Evolutionary conservation across 2,888 invertebrate genomes (phyloP), one percentile per base, ranked within the genome.

Genomic region (Neoitamus cyanurus): DNA sequence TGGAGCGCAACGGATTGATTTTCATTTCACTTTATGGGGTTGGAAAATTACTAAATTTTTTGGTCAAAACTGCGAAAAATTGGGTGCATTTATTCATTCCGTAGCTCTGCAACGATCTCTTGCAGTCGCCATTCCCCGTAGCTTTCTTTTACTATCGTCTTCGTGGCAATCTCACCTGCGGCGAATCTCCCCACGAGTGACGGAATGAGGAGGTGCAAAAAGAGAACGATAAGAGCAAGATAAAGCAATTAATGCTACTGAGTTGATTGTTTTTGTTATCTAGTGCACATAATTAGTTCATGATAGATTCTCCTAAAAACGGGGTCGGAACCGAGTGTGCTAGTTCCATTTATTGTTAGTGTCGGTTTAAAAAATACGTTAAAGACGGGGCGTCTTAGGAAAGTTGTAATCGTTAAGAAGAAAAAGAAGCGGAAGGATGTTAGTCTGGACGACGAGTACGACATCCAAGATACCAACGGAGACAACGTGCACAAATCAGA

Each of bases 361-460:
- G 25, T 25, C 28, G 34, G 48, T 9, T 83, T 72, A 78, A 15
- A 83, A 72, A 83, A 72, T 69, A 30, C 48, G 34, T 46, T 58
- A 83, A 87, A 87, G 86, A 89, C 88, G 86, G 89, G 87, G 48
- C 89, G 88, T 11, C 88, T 88, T 86, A 88, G 88, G 87, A 89
- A 88, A 88, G 87, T 88, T 58, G 88, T 88, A 83, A 88, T 87
- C 87, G 87, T 89, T 58, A 87, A 87, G 78, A 88, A 88, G 77
- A 88, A 88, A 85, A 89, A 88, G 86, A 89, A 88, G 87, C 88
- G 88, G 87, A 87, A 87, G 80, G 87, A 86, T 83, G 86, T 84
- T 68, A 20, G 34, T 84, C 6, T 82, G 80, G 58, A 84, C 9
- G 7, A 86, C 75, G 73, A 85, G 84, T 37, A 69, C 83, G 25